Conservation (phyloP, 2,888 invertebrate genomes). For the Cyclophora albipunctata region DNA sequence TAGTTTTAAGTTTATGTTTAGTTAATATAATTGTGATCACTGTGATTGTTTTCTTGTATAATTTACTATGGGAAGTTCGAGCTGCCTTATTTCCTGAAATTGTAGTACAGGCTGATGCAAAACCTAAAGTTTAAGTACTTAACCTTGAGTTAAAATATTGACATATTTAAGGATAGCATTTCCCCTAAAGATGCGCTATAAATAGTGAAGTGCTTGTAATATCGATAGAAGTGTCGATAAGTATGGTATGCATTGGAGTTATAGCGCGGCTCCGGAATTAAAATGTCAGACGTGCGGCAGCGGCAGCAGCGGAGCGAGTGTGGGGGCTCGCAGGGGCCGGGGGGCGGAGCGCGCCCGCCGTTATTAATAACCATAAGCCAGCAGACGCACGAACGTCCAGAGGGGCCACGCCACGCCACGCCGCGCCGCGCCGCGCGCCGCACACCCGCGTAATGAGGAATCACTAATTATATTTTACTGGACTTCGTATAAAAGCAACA, state of each 20-base stretch:
- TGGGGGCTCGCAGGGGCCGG: constrained; percentile 31
- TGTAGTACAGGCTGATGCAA: too few relatives aligned
- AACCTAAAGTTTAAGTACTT: too few relatives aligned
- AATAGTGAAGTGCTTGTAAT: constrained; percentile 44
- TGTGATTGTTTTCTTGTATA: too few relatives aligned
- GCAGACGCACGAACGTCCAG: constrained; percentile 76
- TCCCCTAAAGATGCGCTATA: not conserved
- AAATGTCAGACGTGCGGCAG: constrained; percentile 74
- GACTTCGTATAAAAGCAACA: constrained; percentile 63
- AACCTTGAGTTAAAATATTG: too few relatives aligned
- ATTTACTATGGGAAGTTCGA: too few relatives aligned
- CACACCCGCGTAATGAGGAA: constrained; percentile 59
- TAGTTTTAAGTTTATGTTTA: too few relatives aligned
- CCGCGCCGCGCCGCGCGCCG: constrained; percentile 42
- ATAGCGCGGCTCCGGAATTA: constrained; percentile 67
- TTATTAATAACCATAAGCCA: constrained; percentile 76
- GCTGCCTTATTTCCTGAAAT: too few relatives aligned
- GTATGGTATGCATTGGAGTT: constrained; percentile 48
- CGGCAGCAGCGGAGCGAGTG: constrained; percentile 59
- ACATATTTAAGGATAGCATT: too few relatives aligned
- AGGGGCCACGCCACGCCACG: constrained; percentile 54
- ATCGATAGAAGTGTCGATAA: constrained; percentile 66
- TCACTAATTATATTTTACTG: constrained; percentile 76
- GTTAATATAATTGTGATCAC: too few relatives aligned
- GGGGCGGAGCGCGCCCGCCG: constrained; percentile 48